Base-by-base conservation (phyloP, 2,888 invertebrate genomes). In the Orchesellides sinensis region DNA sequence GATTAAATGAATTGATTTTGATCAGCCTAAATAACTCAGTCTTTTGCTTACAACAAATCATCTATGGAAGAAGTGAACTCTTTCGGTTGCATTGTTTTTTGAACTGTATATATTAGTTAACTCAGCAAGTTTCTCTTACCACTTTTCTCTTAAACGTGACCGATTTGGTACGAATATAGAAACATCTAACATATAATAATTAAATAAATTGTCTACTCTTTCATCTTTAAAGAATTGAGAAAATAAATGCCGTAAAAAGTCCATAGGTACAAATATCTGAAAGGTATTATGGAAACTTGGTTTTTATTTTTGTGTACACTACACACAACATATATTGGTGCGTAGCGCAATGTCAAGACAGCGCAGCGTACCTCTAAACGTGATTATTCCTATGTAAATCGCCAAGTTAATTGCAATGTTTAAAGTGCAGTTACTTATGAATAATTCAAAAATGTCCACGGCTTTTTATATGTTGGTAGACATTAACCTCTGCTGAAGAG, bases 371-470 rank as follows among this genome's bases (percentile, higher is more conserved):
- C 23, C 4, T 63, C 19, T 40, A 23, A 61, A 61, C 40, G 49
- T 59, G 68, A 59, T 59, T 77, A 77, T 77, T 77, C 68, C 40
- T 68, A 68, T 77, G 68, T 68, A 77, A 68, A 77, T 77, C 21
- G 17, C 47, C 14, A 68, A 77, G 56, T 59, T 77, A 77, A 68
- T 77, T 77, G 68, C 59, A 56, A 59, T 77, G 77, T 77, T 77
- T 59, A 68, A 77, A 77, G 77, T 68, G 77, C 77, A 77, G 77
- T 77, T 77, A 77, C 77, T 77, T 59, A 77, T 77, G 77, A 77
- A 77, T 77, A 45, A 77, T 77, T 77, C 77, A 77, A 35, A 25
- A 63, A 54, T 35, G 65, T 66, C 65, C 65, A 74, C 75, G 17
- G 63, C 49, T 21, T 40, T 63, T 63, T 40, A n/a, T 63, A 63